These are phyloP conservation scores for Aricia agestis DNA, from an alignment of 1,140 invertebrate genomes.

Conservation along the genomic window DNA sequence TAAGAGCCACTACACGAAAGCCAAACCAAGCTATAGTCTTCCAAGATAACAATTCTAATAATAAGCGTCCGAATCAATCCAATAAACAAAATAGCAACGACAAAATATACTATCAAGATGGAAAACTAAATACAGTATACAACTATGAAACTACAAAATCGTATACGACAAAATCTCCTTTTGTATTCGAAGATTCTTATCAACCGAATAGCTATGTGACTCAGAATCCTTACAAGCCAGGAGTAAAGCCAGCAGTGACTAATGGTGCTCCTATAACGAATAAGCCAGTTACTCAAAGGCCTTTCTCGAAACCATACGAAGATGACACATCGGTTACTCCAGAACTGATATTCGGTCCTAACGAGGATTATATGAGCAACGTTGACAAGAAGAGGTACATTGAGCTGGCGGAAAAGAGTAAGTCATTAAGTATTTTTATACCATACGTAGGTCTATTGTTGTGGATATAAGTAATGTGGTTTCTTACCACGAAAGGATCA, in stretches of 20 bases:
- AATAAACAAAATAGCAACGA: conserved; percentile 19
- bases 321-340: conserved; percentile 30
- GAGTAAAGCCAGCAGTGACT: conserved; percentile 44
- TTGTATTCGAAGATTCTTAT: conserved; percentile 7
- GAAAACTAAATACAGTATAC: conserved; percentile 27
- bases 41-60: not conserved
- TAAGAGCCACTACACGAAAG: not conserved
- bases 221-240: conserved; percentile 41
- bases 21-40: not conserved
- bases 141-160: conserved; percentile 31
- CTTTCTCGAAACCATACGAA: conserved; percentile 13
- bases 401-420: conserved; percentile 53
- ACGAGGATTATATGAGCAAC: conserved; percentile 51
- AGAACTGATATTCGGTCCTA: conserved; percentile 45
- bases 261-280: conserved; percentile 59
- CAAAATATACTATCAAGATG: conserved; percentile 26
- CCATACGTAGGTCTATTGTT: too few species aligned
- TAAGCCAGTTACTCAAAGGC: conserved; percentile 37
- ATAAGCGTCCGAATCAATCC: conserved; percentile 11
- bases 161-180: conserved; percentile 18
- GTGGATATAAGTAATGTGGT: too few species aligned
- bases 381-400: conserved; percentile 46
- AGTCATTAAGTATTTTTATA: conserved; percentile 30
- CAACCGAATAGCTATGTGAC: conserved; percentile 33
- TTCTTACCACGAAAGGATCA: too few species aligned